Percentiles rank a stretch among this genome's conserved stretches.
These are phyloP conservation scores for Tineola bisselliella DNA, from an alignment of 2,888 invertebrate genomes.

Conservation along the genomic window DNA sequence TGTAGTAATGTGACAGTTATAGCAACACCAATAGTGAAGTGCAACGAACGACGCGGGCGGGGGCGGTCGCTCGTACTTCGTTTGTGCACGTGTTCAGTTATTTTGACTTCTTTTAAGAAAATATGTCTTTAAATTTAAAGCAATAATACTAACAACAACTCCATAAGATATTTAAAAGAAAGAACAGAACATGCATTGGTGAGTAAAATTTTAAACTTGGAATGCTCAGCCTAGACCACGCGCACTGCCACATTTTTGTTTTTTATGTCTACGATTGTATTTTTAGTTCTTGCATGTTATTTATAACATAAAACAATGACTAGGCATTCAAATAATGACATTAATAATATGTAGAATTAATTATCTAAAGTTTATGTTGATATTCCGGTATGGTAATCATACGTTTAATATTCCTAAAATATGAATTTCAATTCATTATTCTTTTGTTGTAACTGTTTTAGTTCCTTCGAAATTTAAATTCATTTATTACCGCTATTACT, in stretches of 20 bases:
- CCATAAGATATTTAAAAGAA: background rate
- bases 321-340: background rate
- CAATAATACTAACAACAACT: background rate
- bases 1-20: background rate
- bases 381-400: background rate
- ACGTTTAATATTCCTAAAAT: background rate
- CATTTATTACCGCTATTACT: too few species aligned
- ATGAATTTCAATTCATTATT: too few species aligned
- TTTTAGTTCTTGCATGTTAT: slow-evolving; percentile 1
- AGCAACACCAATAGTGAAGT: slow-evolving; percentile 19
- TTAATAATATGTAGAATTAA: background rate
- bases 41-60: slow-evolving; percentile 23
- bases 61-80: slow-evolving; percentile 32
- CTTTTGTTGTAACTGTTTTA: too few species aligned
- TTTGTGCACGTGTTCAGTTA: slow-evolving; percentile 26
- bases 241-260: background rate
- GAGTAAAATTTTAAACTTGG: background rate
- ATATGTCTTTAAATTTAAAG: background rate
- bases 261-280: background rate
- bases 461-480: too few species aligned
- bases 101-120: slow-evolving; percentile 20
- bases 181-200: background rate
- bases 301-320: slow-evolving; percentile 4
- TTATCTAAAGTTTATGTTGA: background rate
- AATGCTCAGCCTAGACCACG: background rate